Percentiles rank a stretch among this genome's conserved stretches.
phyloP scores from a whole-genome alignment of 2,797 vertebrate genomes.

The Arnoldichthys spilopterus region DNA sequence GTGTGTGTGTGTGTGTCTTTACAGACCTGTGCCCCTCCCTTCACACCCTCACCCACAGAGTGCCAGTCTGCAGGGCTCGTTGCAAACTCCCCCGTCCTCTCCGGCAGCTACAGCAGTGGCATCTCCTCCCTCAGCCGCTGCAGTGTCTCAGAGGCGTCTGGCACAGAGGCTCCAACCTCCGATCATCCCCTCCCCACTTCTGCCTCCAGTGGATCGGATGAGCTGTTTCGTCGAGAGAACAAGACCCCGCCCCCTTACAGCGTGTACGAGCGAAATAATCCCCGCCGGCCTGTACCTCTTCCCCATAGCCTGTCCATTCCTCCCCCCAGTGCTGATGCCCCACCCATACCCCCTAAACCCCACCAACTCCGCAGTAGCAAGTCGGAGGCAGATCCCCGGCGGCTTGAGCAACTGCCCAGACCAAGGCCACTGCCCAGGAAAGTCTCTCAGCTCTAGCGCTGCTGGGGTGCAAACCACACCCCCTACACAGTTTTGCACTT shows the following conservation, averaged over 20 bases:
- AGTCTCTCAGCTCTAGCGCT: slow-evolving; percentile 92
- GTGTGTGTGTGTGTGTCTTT: slow-evolving; percentile 25
- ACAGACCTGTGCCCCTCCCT: slow-evolving; percentile 85
- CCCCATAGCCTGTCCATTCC: slow-evolving; percentile 94
- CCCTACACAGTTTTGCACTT: slow-evolving; percentile 45
- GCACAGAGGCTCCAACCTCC: slow-evolving; percentile 83
- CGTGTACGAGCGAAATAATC: slow-evolving; percentile 89
- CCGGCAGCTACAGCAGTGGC: slow-evolving; percentile 97
- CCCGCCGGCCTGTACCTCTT: slow-evolving; percentile 88
- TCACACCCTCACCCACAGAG: slow-evolving; percentile 94
- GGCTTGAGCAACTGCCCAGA: slow-evolving; percentile 83
- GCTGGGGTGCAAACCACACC: slow-evolving; percentile 15
- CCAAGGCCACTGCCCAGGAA: slow-evolving; percentile 94
- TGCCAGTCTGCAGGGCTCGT: slow-evolving; percentile 88
- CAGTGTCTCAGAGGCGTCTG: slow-evolving; percentile 93
- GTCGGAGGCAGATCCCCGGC: slow-evolving; percentile 85
- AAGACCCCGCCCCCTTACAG: slow-evolving; percentile 97
- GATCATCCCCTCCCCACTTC: slow-evolving; percentile 78
- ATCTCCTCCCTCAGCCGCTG: slow-evolving; percentile 97
- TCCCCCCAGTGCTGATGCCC: slow-evolving; percentile 80
- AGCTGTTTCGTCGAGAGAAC: slow-evolving; percentile 89
- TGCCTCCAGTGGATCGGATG: slow-evolving; percentile 81
- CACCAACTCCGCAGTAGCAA: slow-evolving; percentile 86
- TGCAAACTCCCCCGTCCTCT: slow-evolving; percentile 91
- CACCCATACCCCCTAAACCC: slow-evolving; percentile 94